Percentiles rank a stretch among this genome's conserved stretches.
These are phyloP conservation scores for Clarias platycephalus DNA, from an alignment of 2,797 vertebrate genomes.

Conservation along the genomic window DNA sequence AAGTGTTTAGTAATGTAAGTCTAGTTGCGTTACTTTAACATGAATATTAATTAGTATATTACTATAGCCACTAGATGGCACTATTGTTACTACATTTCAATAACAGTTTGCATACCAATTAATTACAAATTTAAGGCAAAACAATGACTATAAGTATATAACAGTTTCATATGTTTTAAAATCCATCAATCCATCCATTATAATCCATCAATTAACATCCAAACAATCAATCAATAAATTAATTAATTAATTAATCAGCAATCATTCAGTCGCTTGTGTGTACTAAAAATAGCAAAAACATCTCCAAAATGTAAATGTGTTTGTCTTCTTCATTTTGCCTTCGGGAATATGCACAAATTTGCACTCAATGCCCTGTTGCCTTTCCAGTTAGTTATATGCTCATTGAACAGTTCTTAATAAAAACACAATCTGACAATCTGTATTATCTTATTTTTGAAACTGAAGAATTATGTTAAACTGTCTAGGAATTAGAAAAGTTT, in stretches of 20 bases:
- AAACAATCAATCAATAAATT: not conserved
- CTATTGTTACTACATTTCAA: not conserved
- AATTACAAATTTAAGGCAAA: not conserved
- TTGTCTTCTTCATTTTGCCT: not conserved
- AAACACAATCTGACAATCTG: not conserved
- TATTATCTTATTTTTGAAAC: not conserved
- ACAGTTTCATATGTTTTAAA: not conserved
- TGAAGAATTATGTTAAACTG: not conserved
- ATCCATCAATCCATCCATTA: too few species aligned
- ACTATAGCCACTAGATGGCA: slow-evolving; percentile 35
- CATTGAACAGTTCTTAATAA: not conserved
- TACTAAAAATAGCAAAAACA: not conserved
- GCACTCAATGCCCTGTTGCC: not conserved
- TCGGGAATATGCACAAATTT: not conserved
- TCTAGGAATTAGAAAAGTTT: not conserved
- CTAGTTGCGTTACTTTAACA: not conserved
- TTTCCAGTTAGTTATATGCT: not conserved
- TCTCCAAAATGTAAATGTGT: not conserved
- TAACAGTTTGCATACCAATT: not conserved
- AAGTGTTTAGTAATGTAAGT: not conserved
- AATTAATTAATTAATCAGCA: not conserved
- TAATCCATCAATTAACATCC: not conserved
- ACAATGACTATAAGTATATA: not conserved
- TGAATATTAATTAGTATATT: not conserved
- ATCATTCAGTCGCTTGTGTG: not conserved